Evolutionary conservation across 1,140 invertebrate genomes (phyloP).

Genomic region (Bombus impatiens): DNA sequence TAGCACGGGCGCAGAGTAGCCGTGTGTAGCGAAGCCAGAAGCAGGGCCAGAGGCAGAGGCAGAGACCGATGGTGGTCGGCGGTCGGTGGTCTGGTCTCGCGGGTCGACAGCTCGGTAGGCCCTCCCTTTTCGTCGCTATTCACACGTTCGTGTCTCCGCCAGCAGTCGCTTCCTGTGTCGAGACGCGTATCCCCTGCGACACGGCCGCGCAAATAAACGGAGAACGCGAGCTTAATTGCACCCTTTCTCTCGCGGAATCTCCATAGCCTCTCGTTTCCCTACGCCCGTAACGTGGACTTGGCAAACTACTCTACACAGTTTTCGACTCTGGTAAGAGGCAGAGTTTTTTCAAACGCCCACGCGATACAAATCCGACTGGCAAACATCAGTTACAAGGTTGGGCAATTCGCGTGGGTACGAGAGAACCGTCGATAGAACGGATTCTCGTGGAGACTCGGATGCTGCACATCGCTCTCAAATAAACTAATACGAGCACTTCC

Average conservation of each 20-base stretch:
- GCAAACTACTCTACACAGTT: slow-evolving; percentile 7
- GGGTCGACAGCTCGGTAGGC: background rate
- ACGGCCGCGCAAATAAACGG: slow-evolving; percentile 26
- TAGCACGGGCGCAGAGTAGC: background rate
- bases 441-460: accelerated
- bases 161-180: background rate
- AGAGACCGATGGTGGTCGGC: background rate
- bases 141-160: background rate
- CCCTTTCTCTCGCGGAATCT: slow-evolving; percentile 17
- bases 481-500: too few species aligned
- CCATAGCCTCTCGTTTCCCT: background rate
- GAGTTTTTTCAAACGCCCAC: background rate
- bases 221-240: slow-evolving; percentile 36
- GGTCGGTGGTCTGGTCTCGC: slow-evolving; percentile 2
- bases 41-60: too few species aligned
- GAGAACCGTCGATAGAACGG: too few species aligned
- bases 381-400: background rate
- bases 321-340: background rate
- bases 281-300: background rate
- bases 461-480: too few species aligned
- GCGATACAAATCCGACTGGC: slow-evolving; percentile 7
- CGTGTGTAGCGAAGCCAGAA: background rate
- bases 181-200: slow-evolving; percentile 17
- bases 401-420: too few species aligned
- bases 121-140: slow-evolving; percentile 3